Evolutionary conservation across 1,140 invertebrate genomes (phyloP).

Genomic region (Hylyphantes graminicola): DNA sequence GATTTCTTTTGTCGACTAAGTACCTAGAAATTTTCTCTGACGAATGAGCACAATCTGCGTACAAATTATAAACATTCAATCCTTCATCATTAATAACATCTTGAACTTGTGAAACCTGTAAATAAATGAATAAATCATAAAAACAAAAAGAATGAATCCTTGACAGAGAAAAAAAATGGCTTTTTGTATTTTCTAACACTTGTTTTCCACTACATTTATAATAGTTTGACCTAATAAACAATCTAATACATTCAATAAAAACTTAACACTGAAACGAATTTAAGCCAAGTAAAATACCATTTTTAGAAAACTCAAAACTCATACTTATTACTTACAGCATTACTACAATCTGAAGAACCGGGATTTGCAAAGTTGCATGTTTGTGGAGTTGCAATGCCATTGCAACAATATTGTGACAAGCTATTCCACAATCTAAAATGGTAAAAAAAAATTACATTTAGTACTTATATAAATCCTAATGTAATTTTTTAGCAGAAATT

Average conservation of each 20-base stretch:
- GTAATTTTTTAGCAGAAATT: too few species aligned
- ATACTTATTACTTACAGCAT: constrained; percentile 43
- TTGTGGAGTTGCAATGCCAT: constrained; percentile 1
- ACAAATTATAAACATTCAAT: constrained; percentile 69
- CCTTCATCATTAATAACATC: constrained; percentile 35
- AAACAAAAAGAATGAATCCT: neutral
- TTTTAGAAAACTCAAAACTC: neutral
- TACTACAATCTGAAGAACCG: neutral
- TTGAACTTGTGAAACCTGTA: constrained; percentile 17
- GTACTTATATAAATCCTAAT: too few species aligned
- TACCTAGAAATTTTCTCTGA: constrained; percentile 38
- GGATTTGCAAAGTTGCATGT: constrained; percentile 51
- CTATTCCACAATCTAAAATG: constrained; percentile 43
- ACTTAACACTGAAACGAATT: neutral
- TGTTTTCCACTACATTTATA: too few species aligned
- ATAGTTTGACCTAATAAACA: neutral
- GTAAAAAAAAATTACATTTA: too few species aligned
- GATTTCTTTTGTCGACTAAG: constrained; percentile 37
- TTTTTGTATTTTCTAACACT: too few species aligned
- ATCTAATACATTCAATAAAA: neutral
- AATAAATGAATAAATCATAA: neutral
- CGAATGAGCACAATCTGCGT: constrained; percentile 65
- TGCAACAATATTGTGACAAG: constrained; percentile 41
- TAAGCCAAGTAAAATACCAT: neutral
- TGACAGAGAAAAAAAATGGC: neutral